These are phyloP conservation scores for Microplitis demolitor DNA, from an alignment of 1,140 invertebrate species.

Conservation along the genomic window DNA sequence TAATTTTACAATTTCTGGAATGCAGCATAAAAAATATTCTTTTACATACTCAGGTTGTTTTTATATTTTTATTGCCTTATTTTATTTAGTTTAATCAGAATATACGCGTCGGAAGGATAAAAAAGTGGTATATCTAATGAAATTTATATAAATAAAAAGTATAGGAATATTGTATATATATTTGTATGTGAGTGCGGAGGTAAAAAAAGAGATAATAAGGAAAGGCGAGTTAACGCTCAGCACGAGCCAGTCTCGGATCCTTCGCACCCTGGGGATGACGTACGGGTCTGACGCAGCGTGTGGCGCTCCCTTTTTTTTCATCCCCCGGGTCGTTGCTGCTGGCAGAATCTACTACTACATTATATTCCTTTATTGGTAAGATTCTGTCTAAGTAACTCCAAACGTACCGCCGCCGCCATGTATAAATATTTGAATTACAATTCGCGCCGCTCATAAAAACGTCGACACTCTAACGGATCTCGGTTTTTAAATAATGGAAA, in stretches of 20 bases:
- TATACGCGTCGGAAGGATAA: too few species aligned
- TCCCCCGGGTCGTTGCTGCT: conserved; percentile 8
- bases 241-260: conserved; percentile 21
- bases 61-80: too few species aligned
- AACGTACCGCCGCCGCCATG: conserved; percentile 46
- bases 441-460: conserved; percentile 53
- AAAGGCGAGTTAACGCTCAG: background rate
- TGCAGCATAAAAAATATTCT: too few species aligned
- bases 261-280: conserved; percentile 50
- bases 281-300: conserved; percentile 56
- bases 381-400: conserved; percentile 31
- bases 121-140: background rate
- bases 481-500: conserved; percentile 2
- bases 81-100: too few species aligned
- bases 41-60: too few species aligned
- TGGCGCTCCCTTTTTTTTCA: conserved; percentile 28
- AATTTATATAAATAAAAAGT: background rate
- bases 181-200: background rate
- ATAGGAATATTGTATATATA: background rate
- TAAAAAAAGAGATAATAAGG: background rate
- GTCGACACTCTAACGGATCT: conserved; percentile 55
- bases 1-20: too few species aligned
- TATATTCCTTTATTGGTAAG: too few species aligned
- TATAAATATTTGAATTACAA: conserved; percentile 58
- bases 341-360: background rate